Base-by-base conservation (phyloP, 2,797 vertebrate species). In the Anabacerthia variegaticeps region DNA sequence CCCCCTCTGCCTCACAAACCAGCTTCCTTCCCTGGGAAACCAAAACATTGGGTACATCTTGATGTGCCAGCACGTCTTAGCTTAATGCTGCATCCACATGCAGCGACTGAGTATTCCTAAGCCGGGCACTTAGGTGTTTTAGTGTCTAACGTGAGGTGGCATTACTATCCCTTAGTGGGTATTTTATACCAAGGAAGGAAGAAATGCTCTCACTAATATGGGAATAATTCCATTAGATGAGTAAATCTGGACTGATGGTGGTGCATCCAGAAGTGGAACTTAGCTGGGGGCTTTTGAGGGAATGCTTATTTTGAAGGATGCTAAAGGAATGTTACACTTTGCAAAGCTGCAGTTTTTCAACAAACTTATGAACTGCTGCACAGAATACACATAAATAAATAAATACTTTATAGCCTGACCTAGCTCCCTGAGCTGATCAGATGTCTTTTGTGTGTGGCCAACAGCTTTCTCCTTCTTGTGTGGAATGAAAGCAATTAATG, bases 401-500 rank as follows among this genome's bases (percentile, higher is more conserved):
- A 90, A 88, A 97, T 82, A 88, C 56, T 44, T 91, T 51, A 84
- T 61, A 88, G n/a, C 65, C 49, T 92, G 81, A 95, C 85, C 89
- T 84, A 95, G 74, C 74, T 93, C 89, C 65, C 67, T 86, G 74
- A 87, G 52, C 59, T 89, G 88, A 90, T 92, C 65, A 2, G 44
- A 81, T 94, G 66, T 85, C 89, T 91, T 54, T 58, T 77, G 48
- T 86, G 59, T 73, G 91, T 65, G 84, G 85, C 62, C 80, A 90
- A 20, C 59, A 68, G 34, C 71, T 88, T 92, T 94, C 74, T 88
- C 36, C 23, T 89, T 78, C 74, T 77, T 48, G 23, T 90, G 44
- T 73, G 77, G 83, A 93, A 95, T 93, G 75, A 92, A 93, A 90
- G 58, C 80, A 92, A 88, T 83, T 97, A 94, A 88, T 51, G 74